These are phyloP conservation scores for Torymus aiolomorphi DNA, from an alignment of 2,888 invertebrate species.

Conservation along the genomic window DNA sequence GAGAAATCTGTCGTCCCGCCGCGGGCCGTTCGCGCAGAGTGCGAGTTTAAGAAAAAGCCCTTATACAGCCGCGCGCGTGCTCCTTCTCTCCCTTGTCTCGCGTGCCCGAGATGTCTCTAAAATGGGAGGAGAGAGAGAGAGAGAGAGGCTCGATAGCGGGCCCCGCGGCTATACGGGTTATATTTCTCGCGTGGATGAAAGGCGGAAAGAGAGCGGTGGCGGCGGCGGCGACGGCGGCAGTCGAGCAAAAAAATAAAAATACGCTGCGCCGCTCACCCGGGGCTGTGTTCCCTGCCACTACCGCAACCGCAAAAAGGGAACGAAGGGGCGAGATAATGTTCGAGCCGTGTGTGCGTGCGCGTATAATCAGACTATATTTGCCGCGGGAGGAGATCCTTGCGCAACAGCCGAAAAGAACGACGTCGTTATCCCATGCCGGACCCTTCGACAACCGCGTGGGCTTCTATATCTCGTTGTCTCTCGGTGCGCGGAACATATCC, in stretches of 20 bases:
- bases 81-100: not conserved
- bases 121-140: not conserved
- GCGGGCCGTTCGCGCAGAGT: not conserved
- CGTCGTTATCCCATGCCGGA: not conserved
- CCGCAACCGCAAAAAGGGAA: not conserved
- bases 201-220: not conserved
- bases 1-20: constrained; percentile 36
- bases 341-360: not conserved
- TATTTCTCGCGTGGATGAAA: constrained; percentile 15
- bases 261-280: not conserved
- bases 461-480: too few species aligned
- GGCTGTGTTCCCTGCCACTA: too few species aligned
- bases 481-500: too few species aligned
- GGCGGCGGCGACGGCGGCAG: not conserved
- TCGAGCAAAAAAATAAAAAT: constrained; percentile 15
- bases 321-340: not conserved
- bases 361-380: too few species aligned
- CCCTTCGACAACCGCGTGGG: not conserved
- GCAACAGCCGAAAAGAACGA: constrained; percentile 1
- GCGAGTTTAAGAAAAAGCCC: constrained; percentile 29
- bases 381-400: not conserved
- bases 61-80: not conserved
- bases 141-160: not conserved
- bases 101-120: not conserved
- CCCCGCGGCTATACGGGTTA: not conserved